Evolutionary conservation across 2,888 invertebrate species (phyloP), one percentile per base, ranked within the genome.

Genomic region (Bimastos eiseni): DNA sequence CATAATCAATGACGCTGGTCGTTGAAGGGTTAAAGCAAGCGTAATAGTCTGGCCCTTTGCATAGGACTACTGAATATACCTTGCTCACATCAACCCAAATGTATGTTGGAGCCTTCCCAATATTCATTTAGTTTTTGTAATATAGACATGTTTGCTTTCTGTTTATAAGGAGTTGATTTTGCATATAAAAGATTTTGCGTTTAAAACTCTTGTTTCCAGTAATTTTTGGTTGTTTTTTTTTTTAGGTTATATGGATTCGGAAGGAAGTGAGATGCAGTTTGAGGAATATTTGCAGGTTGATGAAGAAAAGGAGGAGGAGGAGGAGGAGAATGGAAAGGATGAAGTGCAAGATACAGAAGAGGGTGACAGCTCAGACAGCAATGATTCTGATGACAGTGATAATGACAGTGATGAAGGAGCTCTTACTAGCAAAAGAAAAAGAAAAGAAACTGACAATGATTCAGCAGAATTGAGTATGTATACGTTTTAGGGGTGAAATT

Each of bases 271-370:
- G 41, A 90, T 92, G 38, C 89, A 91, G n/a, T 90, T 92, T 90
- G 90, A 92, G 34, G 92, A 92, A 0, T 33, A 41, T 55, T 91
- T 92, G 38, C 89, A 91, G 33, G 90, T 91, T 34, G 92, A 91
- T 34, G 92, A 92, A 24, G 93, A 93, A 30, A 90, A 92, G n/a
- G 92, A 92, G n/a, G 92, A 92, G 15, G 91, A 92, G 34, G 90
- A 90, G 37, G 91, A 92, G 38, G 91, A 91, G 19, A 90, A 90
- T 36, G 90, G 70, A n/a, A 90, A 90, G 36, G 90, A 90, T 17
- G 90, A 88, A 83, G 86, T 41, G 34, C 33, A 24, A 90, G 30
- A 36, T 36, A 41, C 33, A 37, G 89, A 92, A 36, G 90, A 90
- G 70, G 89, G 91, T 37, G 92, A 91, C 36, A 92, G 92, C 38